phyloP scores from a whole-genome alignment of 2,888 invertebrate species.

The Bimastos eiseni region DNA sequence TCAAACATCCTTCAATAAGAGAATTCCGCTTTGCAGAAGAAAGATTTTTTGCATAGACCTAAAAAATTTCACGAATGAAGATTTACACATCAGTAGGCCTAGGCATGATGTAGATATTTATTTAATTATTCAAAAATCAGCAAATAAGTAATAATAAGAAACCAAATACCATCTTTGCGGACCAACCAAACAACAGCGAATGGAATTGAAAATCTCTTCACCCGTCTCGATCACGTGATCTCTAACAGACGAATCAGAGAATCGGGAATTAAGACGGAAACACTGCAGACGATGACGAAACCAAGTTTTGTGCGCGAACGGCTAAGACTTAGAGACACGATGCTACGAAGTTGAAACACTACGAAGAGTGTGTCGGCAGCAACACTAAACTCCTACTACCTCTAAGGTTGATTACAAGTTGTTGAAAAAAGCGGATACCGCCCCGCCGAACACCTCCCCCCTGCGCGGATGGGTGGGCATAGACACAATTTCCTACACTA shows the following conservation, averaged over 20 bases:
- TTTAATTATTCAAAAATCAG: neutral
- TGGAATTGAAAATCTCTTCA: neutral
- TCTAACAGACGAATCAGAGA: neutral
- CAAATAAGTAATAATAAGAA: neutral
- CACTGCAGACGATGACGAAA: neutral
- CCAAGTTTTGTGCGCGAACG: neutral
- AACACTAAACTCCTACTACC: constrained; percentile 19
- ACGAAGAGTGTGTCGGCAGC: constrained; percentile 10
- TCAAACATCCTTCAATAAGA: neutral
- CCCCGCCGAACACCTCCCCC: neutral
- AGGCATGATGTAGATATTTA: neutral
- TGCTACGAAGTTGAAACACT: neutral
- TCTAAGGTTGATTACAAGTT: constrained; percentile 18
- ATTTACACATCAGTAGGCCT: neutral
- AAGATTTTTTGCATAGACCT: too few species aligned
- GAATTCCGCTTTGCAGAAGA: neutral
- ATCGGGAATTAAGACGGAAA: neutral
- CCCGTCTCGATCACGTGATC: neutral
- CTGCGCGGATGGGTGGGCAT: neutral
- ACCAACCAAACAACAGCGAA: neutral
- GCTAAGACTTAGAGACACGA: constrained; percentile 8
- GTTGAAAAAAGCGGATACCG: neutral
- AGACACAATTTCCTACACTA: neutral
- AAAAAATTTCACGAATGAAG: neutral
- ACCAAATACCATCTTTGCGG: neutral